These are phyloP conservation scores for Leucopsar rothschildi DNA, from an alignment of 2,113 vertebrate genomes.

Conservation along the genomic window DNA sequence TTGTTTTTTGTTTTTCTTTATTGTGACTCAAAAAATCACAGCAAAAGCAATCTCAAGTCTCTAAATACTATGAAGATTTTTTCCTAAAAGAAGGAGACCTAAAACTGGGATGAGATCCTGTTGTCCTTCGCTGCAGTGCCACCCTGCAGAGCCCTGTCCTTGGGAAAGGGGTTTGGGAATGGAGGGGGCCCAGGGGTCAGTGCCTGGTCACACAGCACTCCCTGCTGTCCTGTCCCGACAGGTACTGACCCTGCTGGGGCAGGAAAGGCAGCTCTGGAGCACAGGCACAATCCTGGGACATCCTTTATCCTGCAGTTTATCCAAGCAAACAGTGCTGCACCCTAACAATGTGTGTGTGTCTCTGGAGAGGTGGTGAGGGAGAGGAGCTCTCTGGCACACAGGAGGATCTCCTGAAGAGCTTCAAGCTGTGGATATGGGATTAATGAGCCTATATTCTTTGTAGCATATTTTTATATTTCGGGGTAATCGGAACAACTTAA, in stretches of 20 bases:
- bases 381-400: neutral
- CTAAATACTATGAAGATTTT: neutral
- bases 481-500: neutral
- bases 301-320: neutral
- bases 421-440: neutral
- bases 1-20: neutral
- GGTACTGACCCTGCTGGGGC: neutral
- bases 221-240: neutral
- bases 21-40: neutral
- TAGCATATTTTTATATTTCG: neutral
- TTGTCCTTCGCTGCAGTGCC: accelerated
- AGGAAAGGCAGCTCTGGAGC: neutral
- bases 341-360: accelerated
- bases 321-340: neutral
- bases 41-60: neutral
- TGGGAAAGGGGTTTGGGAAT: neutral
- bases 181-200: neutral
- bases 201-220: neutral
- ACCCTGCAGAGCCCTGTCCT: neutral
- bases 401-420: neutral
- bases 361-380: neutral
- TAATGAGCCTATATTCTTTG: neutral
- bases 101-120: accelerated
- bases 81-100: neutral
- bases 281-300: neutral